A percentile compares a stretch with the other conserved stretches of the same genome.
Conservation (phyloP, 2,797 vertebrate species). For the Amblyopsis hoosieri region DNA sequence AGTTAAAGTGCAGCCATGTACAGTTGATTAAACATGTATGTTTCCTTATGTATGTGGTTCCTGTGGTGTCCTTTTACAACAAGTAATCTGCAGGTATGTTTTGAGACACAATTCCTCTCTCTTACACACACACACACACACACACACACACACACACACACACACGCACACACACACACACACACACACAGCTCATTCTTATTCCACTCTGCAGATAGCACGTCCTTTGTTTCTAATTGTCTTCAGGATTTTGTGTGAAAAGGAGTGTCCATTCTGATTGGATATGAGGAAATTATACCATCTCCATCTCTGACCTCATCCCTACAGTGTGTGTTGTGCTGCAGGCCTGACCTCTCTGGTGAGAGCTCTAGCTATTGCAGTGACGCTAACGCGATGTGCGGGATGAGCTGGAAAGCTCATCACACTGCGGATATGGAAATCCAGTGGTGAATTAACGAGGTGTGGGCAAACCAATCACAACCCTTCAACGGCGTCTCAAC, state of each 20-base stretch:
- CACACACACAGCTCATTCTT: conserved; percentile 44
- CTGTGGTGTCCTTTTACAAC: not conserved
- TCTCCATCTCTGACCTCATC: conserved; percentile 14
- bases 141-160: conserved; percentile 3
- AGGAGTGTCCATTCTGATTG: conserved; percentile 45
- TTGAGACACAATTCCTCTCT: conserved; percentile 8
- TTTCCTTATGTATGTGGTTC: no score
- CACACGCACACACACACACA: conserved; percentile 6
- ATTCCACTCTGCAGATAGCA: conserved; percentile 48
- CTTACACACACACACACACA: conserved; percentile 7
- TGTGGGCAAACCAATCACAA: conserved; percentile 56
- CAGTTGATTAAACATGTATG: not conserved
- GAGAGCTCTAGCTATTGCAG: conserved; percentile 15
- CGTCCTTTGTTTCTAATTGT: conserved; percentile 69
- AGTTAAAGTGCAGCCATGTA: not conserved
- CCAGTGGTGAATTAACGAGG: conserved; percentile 69
- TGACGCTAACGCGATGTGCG: conserved; percentile 23
- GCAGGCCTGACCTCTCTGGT: conserved; percentile 23
- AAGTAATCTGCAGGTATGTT: conserved; percentile 27
- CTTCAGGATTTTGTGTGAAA: conserved; percentile 41
- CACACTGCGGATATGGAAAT: conserved; percentile 57
- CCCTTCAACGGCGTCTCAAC: conserved; percentile 51
- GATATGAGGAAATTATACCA: conserved; percentile 32
- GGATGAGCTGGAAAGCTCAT: conserved; percentile 40
- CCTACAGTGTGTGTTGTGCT: conserved; percentile 12